A percentile compares a stretch with the other conserved stretches of the same genome.
Conservation (phyloP, 2,888 invertebrate genomes). For the Pyrrhosoma nymphula region DNA sequence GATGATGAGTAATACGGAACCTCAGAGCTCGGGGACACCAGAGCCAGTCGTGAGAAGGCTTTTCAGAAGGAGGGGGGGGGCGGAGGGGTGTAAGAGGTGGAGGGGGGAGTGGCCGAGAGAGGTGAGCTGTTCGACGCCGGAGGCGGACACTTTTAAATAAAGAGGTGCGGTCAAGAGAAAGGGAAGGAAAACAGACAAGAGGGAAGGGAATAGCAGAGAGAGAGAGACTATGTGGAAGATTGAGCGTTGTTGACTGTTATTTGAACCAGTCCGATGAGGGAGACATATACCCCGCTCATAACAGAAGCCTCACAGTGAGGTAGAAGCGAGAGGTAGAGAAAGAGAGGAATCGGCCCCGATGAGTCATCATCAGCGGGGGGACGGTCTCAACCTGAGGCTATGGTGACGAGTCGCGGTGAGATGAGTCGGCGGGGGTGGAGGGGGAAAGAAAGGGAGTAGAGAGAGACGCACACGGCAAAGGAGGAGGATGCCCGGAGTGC, state of each 20-base stretch:
- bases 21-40: background rate
- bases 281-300: background rate
- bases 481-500: background rate
- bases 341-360: background rate
- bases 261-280: background rate
- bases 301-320: background rate
- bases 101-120: background rate
- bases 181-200: too few species aligned
- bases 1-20: background rate
- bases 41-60: too few species aligned
- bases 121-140: slow-evolving; percentile 23
- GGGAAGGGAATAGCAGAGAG: background rate
- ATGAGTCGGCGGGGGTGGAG: background rate
- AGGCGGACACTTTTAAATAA: background rate
- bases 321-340: background rate
- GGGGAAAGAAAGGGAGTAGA: background rate
- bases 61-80: background rate
- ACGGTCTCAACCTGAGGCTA: background rate
- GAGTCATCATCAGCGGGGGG: background rate
- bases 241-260: background rate
- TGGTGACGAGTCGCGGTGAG: background rate
- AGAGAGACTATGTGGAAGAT: background rate
- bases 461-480: background rate
- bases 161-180: background rate
- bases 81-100: background rate